Base-by-base conservation (phyloP, 2,888 invertebrate genomes). In the Elysia crispata region DNA sequence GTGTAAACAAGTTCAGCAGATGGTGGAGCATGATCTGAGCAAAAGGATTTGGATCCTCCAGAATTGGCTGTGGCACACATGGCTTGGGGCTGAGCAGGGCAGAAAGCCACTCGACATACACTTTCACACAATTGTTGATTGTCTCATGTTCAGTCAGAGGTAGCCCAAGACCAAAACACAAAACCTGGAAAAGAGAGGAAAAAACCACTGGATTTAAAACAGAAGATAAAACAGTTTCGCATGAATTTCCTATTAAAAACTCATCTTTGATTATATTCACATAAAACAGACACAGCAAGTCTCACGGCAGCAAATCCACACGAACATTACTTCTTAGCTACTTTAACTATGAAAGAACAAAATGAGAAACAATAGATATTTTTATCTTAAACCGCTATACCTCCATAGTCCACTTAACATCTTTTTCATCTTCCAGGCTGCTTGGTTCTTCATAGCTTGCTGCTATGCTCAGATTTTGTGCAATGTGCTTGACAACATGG, bases 91-190 rank as follows among this genome's bases (percentile, higher is more conserved):
- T 85, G 85, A 96, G 95, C 83, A 98, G 93, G 1, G 98, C 96
- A 0, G 96, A 95, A 84, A 99, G 93, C 98, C 98, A 99, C 90
- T 98, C 97, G 92, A 98, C 98, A 91, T 98, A 98, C 54, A 98
- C 96, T 91, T 97, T 97, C 64, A 98, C 98, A 92, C 98, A 98
- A 92, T 98, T 98, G 85, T 97, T 95, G 76, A 98, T 95, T 0
- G 97, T 97, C 87, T 98, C 98, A 91, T 98, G 97, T 92, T 98
- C 98, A 54, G 95, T 84, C 70, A 98, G 93, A 0, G 98, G 97
- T 67, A 98, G 93, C 20, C 97, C 96, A 5, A 99, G 94, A 0
- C 98, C 98, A 92, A 95, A 98, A 88, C 98, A 96, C 83, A 98
- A 95, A 72, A 98, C 97, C 96, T 97, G 88, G 0, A 88, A 50